Conservation (phyloP, 2,888 invertebrate species). For the Drosophila flavopinicola region DNA sequence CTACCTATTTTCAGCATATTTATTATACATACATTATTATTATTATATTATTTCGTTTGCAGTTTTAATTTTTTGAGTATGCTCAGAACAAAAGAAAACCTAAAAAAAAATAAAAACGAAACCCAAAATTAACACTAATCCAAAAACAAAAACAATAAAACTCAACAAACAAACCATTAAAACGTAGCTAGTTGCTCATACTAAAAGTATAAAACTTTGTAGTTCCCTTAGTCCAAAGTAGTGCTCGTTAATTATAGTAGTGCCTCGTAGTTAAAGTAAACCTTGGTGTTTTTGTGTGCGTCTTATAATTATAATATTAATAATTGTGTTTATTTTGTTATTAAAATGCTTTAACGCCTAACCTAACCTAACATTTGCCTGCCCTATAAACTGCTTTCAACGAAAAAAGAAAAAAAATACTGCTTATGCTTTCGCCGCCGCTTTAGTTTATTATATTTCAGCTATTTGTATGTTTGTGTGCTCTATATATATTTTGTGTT, state of each 20-base stretch:
- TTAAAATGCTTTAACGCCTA: conserved; percentile 54
- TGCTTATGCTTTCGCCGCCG: conserved; percentile 81
- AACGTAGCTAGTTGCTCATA: conserved; percentile 66
- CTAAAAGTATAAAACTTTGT: conserved; percentile 59
- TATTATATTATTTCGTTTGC: conserved; percentile 73
- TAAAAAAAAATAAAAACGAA: conserved; percentile 39
- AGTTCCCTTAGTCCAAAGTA: conserved; percentile 56
- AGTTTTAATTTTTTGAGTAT: conserved; percentile 63
- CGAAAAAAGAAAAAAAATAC: conserved; percentile 10
- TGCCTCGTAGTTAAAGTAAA: conserved; percentile 26
- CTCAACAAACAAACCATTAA: conserved; percentile 57
- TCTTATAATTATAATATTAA: conserved; percentile 40
- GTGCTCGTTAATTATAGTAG: conserved; percentile 57
- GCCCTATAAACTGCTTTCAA: conserved; percentile 30
- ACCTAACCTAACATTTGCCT: conserved; percentile 30
- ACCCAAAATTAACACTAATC: conserved; percentile 61
- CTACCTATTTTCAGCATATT: conserved; percentile 78
- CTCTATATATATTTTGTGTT: conserved; percentile 76
- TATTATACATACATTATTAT: conserved; percentile 49
- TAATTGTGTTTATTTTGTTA: conserved; percentile 41
- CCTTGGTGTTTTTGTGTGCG: conserved; percentile 53
- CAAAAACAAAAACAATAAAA: conserved; percentile 39
- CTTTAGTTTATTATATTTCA: conserved; percentile 77
- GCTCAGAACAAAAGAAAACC: conserved; percentile 29
- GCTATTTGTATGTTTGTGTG: conserved; percentile 83